Evolutionary conservation across 30 jellyfish, hydroid and myxozoan species (phyloP).

Genomic region (Sanderia malayensis): DNA sequence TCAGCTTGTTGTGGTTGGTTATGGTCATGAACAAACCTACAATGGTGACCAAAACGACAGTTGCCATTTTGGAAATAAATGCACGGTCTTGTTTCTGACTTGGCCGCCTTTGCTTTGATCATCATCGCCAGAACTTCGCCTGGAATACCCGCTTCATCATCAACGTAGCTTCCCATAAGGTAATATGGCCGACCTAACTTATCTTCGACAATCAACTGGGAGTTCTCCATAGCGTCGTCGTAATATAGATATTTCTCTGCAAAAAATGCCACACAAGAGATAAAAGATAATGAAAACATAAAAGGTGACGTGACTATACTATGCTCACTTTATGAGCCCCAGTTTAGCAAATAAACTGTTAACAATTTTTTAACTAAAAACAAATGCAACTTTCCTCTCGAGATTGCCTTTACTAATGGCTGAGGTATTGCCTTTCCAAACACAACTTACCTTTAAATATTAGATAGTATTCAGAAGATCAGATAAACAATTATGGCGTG

Average conservation of each 20-base stretch:
- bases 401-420: too few species aligned
- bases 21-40: conserved; percentile 37
- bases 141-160: conserved; percentile 43
- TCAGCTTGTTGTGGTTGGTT: neutral
- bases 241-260: conserved; percentile 21
- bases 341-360: too few species aligned
- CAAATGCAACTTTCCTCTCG: too few species aligned
- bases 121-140: conserved; percentile 34
- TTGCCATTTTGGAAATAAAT: conserved; percentile 45
- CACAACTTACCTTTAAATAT: too few species aligned
- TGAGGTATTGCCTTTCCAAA: too few species aligned
- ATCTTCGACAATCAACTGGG: conserved; percentile 55
- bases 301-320: too few species aligned
- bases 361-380: too few species aligned
- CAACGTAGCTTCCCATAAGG: conserved; percentile 1
- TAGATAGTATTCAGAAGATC: too few species aligned
- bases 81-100: conserved; percentile 21
- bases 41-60: conserved; percentile 38
- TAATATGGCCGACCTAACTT: conserved; percentile 42
- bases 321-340: too few species aligned
- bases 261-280: conserved; percentile 52
- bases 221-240: conserved; percentile 32
- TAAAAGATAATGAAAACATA: too few species aligned
- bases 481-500: too few species aligned
- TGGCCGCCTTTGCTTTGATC: conserved; percentile 11